Percentiles rank a stretch among this genome's conserved stretches.
Conservation (phyloP, 2,113 vertebrate species). For the Leptocoma aspasia region DNA sequence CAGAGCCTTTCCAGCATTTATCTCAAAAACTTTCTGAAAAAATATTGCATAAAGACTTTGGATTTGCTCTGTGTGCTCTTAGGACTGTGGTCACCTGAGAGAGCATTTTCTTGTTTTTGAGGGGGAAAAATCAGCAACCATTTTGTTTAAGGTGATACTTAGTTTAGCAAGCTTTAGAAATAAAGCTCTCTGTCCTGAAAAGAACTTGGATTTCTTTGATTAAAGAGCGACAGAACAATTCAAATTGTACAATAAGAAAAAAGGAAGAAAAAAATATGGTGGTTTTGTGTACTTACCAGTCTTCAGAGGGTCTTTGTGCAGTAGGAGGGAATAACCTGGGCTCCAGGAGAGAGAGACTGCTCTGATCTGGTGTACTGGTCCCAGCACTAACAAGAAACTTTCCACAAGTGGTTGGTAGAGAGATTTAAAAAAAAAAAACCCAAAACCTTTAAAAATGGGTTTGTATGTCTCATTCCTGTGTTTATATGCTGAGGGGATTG, state of each 20-base stretch:
- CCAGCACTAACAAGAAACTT: neutral
- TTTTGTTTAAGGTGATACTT: neutral
- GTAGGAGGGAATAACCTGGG: neutral
- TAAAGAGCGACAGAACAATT: neutral
- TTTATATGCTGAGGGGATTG: constrained; percentile 76
- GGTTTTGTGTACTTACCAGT: constrained; percentile 70
- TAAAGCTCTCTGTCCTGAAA: neutral
- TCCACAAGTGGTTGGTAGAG: constrained; percentile 53
- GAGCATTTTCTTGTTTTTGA: neutral
- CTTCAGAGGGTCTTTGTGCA: constrained; percentile 2
- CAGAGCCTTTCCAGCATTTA: neutral
- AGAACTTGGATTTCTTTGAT: neutral
- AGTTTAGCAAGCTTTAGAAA: neutral
- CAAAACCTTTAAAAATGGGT: constrained; percentile 47
- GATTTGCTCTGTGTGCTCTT: neutral
- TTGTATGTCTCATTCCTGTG: constrained; percentile 72
- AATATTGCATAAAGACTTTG: neutral
- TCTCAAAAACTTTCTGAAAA: neutral
- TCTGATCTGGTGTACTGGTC: constrained; percentile 20
- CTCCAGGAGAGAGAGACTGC: neutral
- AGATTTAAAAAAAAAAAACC: neutral
- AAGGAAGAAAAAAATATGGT: neutral
- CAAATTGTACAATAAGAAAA: neutral
- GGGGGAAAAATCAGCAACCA: neutral
- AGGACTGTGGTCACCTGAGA: neutral